Conservation (phyloP, 2,113 vertebrate species). For the Pachypanchax playfairii region DNA sequence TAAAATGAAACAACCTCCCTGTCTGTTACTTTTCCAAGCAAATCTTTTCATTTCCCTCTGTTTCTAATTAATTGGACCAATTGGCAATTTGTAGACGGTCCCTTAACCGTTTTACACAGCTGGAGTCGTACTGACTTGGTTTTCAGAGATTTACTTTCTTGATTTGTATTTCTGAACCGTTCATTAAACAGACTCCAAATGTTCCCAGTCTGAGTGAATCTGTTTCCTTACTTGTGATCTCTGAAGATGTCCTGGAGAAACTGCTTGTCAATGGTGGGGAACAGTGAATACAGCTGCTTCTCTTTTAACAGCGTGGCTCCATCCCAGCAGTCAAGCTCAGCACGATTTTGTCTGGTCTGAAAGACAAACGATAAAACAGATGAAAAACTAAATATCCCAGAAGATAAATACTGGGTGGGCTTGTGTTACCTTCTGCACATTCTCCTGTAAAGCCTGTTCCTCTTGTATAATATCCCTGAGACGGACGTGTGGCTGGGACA, state of each 20-base stretch:
- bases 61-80: no score
- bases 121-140: neutral
- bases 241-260: conserved; percentile 94
- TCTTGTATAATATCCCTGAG: conserved; percentile 94
- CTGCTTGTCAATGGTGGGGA: conserved; percentile 89
- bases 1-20: no score
- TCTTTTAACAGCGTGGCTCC: conserved; percentile 90
- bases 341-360: conserved; percentile 81
- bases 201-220: neutral
- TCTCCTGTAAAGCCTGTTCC: conserved; percentile 90
- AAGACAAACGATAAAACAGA: conserved; percentile 7
- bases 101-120: neutral
- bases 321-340: conserved; percentile 82
- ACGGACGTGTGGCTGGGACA: conserved; percentile 84
- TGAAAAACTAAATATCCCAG: neutral
- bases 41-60: no score
- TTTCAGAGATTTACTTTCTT: no score
- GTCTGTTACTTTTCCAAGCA: no score
- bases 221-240: conserved; percentile 89
- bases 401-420: no score
- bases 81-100: no score
- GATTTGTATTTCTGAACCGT: neutral
- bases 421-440: conserved; percentile 88
- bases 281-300: conserved; percentile 88
- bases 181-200: neutral